These are phyloP conservation scores for Plagodis dolabraria DNA, from an alignment of 2,888 invertebrate genomes.

Conservation along the genomic window DNA sequence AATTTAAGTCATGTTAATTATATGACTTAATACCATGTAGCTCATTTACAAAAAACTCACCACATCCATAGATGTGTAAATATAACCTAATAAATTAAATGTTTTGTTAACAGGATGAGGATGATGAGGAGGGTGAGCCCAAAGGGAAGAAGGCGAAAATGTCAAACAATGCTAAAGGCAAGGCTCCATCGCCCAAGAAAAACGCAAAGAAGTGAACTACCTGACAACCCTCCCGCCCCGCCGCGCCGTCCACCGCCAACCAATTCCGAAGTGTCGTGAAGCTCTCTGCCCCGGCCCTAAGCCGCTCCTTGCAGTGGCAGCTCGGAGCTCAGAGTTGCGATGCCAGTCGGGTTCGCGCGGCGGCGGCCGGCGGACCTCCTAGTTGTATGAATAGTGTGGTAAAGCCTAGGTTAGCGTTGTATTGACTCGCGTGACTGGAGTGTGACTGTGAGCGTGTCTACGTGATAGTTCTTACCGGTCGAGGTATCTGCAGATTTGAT, in stretches of 20 bases:
- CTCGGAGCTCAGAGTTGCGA: too few relatives aligned
- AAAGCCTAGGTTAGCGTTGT: conserved; percentile 74
- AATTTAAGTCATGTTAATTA: too few relatives aligned
- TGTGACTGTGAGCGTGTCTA: conserved; percentile 54
- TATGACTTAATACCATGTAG: too few relatives aligned
- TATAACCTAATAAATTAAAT: neutral
- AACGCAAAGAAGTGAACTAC: conserved; percentile 84
- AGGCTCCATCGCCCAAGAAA: conserved; percentile 89
- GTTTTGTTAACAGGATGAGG: conserved; percentile 82
- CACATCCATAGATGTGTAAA: neutral
- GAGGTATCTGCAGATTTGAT: conserved; percentile 55
- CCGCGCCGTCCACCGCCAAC: conserved; percentile 35
- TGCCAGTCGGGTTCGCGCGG: conserved; percentile 11
- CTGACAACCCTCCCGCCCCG: conserved; percentile 41
- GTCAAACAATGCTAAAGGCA: conserved; percentile 89
- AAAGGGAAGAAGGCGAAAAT: conserved; percentile 92
- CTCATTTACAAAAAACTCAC: too few relatives aligned
- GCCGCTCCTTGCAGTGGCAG: too few relatives aligned
- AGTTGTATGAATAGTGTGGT: conserved; percentile 72
- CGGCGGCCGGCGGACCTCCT: conserved; percentile 41
- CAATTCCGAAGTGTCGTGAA: conserved; percentile 27
- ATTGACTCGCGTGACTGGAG: conserved; percentile 54
- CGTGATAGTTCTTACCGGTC: conserved; percentile 58
- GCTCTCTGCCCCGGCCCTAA: too few relatives aligned
- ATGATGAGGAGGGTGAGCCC: conserved; percentile 91